Conservation (phyloP, 2,888 invertebrate species). For the Temnothorax ravouxi region DNA sequence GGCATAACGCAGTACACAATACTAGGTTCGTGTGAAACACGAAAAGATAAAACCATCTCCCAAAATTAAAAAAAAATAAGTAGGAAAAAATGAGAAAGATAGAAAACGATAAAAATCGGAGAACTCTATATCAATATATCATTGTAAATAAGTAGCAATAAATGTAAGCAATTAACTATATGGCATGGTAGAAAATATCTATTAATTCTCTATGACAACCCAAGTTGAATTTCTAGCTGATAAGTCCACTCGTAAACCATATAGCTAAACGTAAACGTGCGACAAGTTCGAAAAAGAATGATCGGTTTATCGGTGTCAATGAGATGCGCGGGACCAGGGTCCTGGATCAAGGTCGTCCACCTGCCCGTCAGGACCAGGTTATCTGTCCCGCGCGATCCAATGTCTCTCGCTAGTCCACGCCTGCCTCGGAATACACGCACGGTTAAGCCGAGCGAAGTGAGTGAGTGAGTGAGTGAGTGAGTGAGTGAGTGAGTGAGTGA, state of each 20-base stretch:
- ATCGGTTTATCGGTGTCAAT: conserved; percentile 78
- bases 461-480: conserved; percentile 18
- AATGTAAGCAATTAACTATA: background rate
- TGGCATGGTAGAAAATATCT: background rate
- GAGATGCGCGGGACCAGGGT: conserved; percentile 76
- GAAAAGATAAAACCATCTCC: background rate
- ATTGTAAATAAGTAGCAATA: background rate
- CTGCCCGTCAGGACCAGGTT: conserved; percentile 66
- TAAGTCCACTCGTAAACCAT: conserved; percentile 14
- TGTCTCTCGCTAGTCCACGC: conserved; percentile 67
- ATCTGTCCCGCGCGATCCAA: conserved; percentile 68
- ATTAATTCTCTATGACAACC: background rate
- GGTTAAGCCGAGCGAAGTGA: conserved; percentile 42
- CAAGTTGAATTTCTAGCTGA: background rate
- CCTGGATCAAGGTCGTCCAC: conserved; percentile 80
- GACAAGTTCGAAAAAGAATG: conserved; percentile 47
- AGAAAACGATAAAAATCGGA: background rate
- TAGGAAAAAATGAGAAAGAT: background rate
- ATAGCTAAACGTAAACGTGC: conserved; percentile 32
- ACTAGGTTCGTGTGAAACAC: background rate
- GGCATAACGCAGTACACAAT: background rate
- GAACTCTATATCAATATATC: background rate
- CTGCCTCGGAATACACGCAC: conserved; percentile 53
- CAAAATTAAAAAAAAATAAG: background rate
- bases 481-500: no score